Conservation (phyloP, 2,797 vertebrate species). For the Lutjanus argentimaculatus region DNA sequence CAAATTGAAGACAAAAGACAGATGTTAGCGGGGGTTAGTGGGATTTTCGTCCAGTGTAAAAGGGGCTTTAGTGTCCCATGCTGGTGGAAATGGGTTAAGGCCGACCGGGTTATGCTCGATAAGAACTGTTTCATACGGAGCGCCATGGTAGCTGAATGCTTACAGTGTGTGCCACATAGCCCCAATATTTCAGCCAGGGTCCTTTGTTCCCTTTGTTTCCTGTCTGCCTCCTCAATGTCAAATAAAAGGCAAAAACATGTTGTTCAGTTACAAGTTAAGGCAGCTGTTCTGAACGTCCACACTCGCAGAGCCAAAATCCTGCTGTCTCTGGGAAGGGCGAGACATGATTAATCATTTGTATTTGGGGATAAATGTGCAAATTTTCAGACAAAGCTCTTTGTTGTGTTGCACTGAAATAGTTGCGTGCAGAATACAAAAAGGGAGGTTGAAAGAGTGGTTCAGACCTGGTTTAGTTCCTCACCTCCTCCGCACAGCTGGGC, state of each 20-base stretch:
- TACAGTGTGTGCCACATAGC: not conserved
- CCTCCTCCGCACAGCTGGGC: too few relatives aligned
- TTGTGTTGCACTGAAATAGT: not conserved
- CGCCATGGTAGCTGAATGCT: not conserved
- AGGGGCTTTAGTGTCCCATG: not conserved
- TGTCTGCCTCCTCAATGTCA: constrained; percentile 4
- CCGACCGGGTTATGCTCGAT: not conserved
- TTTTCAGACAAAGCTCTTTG: not conserved
- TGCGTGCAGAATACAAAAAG: too few relatives aligned
- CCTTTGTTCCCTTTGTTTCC: constrained; percentile 1
- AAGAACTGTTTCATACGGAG: not conserved
- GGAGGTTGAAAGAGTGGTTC: not conserved
- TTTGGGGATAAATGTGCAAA: not conserved
- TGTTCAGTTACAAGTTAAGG: constrained; percentile 3
- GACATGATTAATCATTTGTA: not conserved
- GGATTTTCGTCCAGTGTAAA: too few relatives aligned
- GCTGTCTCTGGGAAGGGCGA: not conserved
- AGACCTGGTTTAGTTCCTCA: too few relatives aligned
- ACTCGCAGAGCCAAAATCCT: not conserved
- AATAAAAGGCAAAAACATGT: constrained; percentile 14
- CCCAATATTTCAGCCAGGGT: not conserved
- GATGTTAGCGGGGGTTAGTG: too few relatives aligned
- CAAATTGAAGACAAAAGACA: too few relatives aligned
- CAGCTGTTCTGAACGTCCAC: constrained; percentile 5
- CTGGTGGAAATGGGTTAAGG: not conserved